Base-by-base conservation (phyloP, 2,888 invertebrate species). In the Dolichomitus sp. region DNA sequence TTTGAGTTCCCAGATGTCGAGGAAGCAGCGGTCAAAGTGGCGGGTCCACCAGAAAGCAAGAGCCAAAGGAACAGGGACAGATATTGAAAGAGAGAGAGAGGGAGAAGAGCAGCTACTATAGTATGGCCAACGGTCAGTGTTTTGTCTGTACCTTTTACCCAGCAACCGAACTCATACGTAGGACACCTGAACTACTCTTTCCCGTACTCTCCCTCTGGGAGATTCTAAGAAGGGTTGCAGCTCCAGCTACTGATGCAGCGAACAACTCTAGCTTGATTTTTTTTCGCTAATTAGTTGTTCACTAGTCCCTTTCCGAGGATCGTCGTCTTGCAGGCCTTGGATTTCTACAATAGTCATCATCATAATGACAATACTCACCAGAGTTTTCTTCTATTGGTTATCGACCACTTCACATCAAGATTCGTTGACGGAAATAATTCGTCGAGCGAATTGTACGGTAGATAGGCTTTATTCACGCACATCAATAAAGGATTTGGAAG, bases 101-200 rank as follows among this genome's bases (percentile, higher is more conserved):
- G n/a, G n/a, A n/a, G n/a, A n/a, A n/a, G n/a, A 65, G 27, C 17
- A 65, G 30, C 30, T 59, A 63, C 61, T 48, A 40, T 48, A 54
- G 54, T 30, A 7, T 76, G 74, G 42, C 76, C 82, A 84, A 84
- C 84, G 84, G 85, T 85, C 85, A 81, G 80, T 79, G 83, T 84
- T 85, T 85, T 79, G 83, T 86, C 57, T 72, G 76, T 33, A 33
- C 42, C 48, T 66, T 74, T 54, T 82, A 23, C 63, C 69, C 74
- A 48, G 37, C 57, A 65, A 66, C 66, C 33, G 23, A 57, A 82
- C 63, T 82, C 73, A 40, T 40, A 61, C 45, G 59, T 19, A n/a
- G 17, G n/a, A 45, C 45, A 76, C 37, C 77, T 63, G 42, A 69
- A 72, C 65, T 40, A 5, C 54, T 19, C 27, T 23, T 27, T 27